Base-by-base conservation (phyloP, 1,140 invertebrate genomes). In the Drosophila navojoa region DNA sequence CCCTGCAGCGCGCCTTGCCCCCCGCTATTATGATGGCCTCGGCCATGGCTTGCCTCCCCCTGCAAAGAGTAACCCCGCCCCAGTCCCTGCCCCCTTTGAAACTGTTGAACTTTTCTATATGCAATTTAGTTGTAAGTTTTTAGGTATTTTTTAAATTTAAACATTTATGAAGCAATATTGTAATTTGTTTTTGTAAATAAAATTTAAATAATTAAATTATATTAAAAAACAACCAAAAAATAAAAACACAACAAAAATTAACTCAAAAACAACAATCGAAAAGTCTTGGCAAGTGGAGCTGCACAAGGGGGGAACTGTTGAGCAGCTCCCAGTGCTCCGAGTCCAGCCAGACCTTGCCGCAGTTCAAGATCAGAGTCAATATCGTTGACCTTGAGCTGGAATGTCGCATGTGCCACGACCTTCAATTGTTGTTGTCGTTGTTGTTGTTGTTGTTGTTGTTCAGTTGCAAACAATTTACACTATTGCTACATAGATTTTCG, bases 111-210 rank as follows among this genome's bases (percentile, higher is more conserved):
- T 79, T 79, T 82, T 67, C 29, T 69, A 45, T 69, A 87, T 87
- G 72, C 69, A 73, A 76, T 66, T 64, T 86, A 89, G 84, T 27
- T 38, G 55, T 89, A 89, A 89, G 82, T 79, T 79, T 71, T 79
- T 87, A 87, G 82, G 84, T 87, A 87, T 81, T 89, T 87, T 86
- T 86, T 87, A 89, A 86, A 87, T 82, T 89, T 89, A 80, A 77
- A 84, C 69, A 77, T 87, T 76, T 84, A 89, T 85, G 63, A 85
- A 85, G 72, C 84, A 90, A 89, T 89, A 90, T 89, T 89, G 84
- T 89, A 89, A 89, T 90, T 89, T 89, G 84, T 89, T 89, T 90
- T 89, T 89, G 84, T 89, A 89, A 89, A 89, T 89, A 89, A 89
- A 89, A 89, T 90, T 89, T 82, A 79, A 86, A 81, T 78, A 89